Evolutionary conservation across 2,888 invertebrate genomes (phyloP).

Genomic region (Ypsolopha scabrella): DNA sequence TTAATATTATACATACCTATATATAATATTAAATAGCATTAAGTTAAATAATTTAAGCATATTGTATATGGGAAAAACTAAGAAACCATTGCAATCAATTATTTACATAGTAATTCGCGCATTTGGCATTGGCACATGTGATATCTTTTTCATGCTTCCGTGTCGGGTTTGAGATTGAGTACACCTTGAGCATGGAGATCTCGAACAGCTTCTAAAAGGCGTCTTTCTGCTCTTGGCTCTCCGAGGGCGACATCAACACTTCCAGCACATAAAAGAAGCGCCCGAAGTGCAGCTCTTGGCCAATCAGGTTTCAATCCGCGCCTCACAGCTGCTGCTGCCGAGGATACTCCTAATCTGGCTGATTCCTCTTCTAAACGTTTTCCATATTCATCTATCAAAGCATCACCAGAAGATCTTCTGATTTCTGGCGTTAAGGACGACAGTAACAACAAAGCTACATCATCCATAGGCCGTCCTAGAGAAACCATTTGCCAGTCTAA

Average conservation of each 20-base stretch:
- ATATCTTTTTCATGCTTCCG: slow-evolving; percentile 17
- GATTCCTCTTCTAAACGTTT: slow-evolving; percentile 72
- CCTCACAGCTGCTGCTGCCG: slow-evolving; percentile 60
- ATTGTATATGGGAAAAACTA: too few relatives aligned
- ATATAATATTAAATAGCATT: too few relatives aligned
- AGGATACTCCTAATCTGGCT: slow-evolving; percentile 71
- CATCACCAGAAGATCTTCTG: slow-evolving; percentile 72
- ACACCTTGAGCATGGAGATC: slow-evolving; percentile 80
- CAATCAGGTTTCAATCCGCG: slow-evolving; percentile 69
- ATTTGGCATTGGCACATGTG: slow-evolving; percentile 30
- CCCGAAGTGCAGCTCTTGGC: slow-evolving; percentile 78
- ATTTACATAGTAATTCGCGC: too few relatives aligned
- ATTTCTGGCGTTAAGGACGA: slow-evolving; percentile 80
- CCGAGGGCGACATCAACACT: slow-evolving; percentile 85
- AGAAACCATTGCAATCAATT: too few relatives aligned
- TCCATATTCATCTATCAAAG: slow-evolving; percentile 79
- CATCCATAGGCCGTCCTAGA: slow-evolving; percentile 81
- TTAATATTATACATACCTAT: too few relatives aligned
- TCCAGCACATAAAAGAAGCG: slow-evolving; percentile 82
- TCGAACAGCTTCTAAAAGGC: slow-evolving; percentile 79
- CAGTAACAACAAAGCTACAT: slow-evolving; percentile 78
- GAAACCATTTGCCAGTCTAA: slow-evolving; percentile 90
- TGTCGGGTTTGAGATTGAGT: slow-evolving; percentile 63
- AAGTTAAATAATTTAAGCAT: too few relatives aligned
- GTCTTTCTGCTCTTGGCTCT: slow-evolving; percentile 79